Base-by-base conservation (phyloP, 2,888 invertebrate genomes). In the Camptogramma bilineatum region DNA sequence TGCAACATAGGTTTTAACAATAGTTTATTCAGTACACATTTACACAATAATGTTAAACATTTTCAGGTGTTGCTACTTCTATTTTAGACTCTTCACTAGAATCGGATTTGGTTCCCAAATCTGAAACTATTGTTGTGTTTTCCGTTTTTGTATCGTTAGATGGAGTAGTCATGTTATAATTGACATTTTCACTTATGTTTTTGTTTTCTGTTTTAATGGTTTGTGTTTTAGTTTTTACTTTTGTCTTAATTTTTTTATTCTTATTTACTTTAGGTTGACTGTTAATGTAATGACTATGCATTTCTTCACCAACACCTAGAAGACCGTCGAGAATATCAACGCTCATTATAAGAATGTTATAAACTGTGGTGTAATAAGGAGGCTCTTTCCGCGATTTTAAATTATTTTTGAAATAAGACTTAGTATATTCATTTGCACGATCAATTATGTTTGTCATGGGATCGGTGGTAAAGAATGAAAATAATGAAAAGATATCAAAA, bases 241-340 rank as follows among this genome's bases (percentile, higher is more conserved):
- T 70, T 54, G 66, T 77, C 59, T 68, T 68, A 65, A 67, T 80
- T 61, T 69, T 73, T 60, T 56, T 68, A 55, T 19, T 55, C 52
- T 72, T 74, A 55, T 69, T 68, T 34, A 67, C 77, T 65, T 66
- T 69, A 24, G 53, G 54, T 16, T 68, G 34, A 24, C 65, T 64
- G 48, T 60, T 62, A 57, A 71, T 70, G 10, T 82, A 67, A 71
- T 80, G 81, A 16, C 80, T 78, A 34, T 71, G 69, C 34, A 90
- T 67, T 44, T 82, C 83, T 54, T 85, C 77, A 19, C 85, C 81
- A 16, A 86, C 78, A 24, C 84, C 76, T 24, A 87, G 71, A 4
- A 90, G 70, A 18, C 86, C 87, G 62, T 92, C 88, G 0, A 92
- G 79, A 0, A 87, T 62, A 66, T 91, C 89, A 55, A 93, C 64